phyloP scores from a whole-genome alignment of 1,140 invertebrate genomes.

The Frieseomelitta varia region DNA sequence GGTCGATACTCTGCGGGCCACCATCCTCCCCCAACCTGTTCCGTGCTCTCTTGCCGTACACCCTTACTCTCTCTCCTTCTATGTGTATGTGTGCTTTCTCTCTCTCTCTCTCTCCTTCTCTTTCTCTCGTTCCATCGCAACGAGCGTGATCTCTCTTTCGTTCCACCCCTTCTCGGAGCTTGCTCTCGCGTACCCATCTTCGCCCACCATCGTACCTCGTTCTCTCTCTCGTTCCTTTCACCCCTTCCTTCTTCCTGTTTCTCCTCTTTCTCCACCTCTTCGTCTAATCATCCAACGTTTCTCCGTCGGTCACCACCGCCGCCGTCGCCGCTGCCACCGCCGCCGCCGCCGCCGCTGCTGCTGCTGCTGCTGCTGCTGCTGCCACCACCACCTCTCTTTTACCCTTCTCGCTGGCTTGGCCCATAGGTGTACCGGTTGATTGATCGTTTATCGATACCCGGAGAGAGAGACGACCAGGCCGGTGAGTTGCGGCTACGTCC shows the following conservation, averaged over 20 bases:
- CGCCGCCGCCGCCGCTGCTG: slow-evolving; percentile 18
- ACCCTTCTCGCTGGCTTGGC: slow-evolving; percentile 61
- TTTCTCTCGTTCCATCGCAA: slow-evolving; percentile 61
- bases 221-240: slow-evolving; percentile 57
- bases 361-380: not conserved
- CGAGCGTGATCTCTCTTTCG: slow-evolving; percentile 17
- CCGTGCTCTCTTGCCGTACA: slow-evolving; percentile 51
- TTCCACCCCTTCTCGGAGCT: slow-evolving; percentile 49
- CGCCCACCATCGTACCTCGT: slow-evolving; percentile 58
- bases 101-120: slow-evolving; percentile 8
- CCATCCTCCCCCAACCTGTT: slow-evolving; percentile 63
- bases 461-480: slow-evolving; percentile 55
- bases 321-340: slow-evolving; percentile 13
- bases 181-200: slow-evolving; percentile 72
- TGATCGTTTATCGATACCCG: slow-evolving; percentile 80
- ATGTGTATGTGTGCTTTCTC: too few species aligned
- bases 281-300: slow-evolving; percentile 58
- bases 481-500: slow-evolving; percentile 65
- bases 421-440: slow-evolving; percentile 75
- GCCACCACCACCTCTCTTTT: slow-evolving; percentile 51
- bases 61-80: slow-evolving; percentile 7
- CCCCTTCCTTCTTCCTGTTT: slow-evolving; percentile 35
- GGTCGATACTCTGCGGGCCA: slow-evolving; percentile 81
- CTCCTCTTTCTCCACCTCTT: slow-evolving; percentile 61
- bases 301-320: slow-evolving; percentile 44